Evolutionary conservation across 2,888 invertebrate genomes (phyloP).

Genomic region (Pedicia rivosa): DNA sequence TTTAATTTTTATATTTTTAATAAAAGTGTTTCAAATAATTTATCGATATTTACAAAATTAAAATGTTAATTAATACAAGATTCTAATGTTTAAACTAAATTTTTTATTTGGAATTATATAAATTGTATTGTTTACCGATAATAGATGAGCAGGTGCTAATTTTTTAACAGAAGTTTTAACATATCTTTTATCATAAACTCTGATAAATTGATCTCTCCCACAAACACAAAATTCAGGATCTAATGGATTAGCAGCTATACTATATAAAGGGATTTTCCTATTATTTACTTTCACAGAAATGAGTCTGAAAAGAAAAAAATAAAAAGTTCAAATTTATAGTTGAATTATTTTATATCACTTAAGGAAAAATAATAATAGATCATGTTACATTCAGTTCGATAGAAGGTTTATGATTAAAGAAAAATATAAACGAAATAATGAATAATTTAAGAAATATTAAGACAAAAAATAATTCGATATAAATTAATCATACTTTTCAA

Average conservation of each 20-base stretch:
- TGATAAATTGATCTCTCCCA: conserved; percentile 63
- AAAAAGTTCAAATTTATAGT: no score
- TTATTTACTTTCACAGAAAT: conserved; percentile 38
- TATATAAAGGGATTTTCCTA: conserved; percentile 64
- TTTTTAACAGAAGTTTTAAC: conserved; percentile 34
- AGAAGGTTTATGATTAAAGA: no score
- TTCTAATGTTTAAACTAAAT: background rate
- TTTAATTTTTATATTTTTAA: no score
- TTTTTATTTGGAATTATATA: no score
- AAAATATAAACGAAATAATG: background rate
- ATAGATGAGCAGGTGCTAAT: conserved; percentile 34
- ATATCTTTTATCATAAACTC: conserved; percentile 58
- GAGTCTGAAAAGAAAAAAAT: no score
- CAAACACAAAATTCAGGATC: conserved; percentile 65
- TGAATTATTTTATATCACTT: no score
- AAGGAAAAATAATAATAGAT: no score
- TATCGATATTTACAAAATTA: background rate
- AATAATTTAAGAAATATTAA: background rate
- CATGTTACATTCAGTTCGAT: no score
- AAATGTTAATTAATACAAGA: background rate
- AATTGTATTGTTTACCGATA: conserved; percentile 16
- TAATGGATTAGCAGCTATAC: conserved; percentile 73
- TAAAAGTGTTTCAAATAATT: no score
- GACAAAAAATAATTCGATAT: no score
- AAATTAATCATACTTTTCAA: conserved; percentile 8